Evolutionary conservation across 1,140 invertebrate genomes (phyloP).

Genomic region (Drosophila burlai): DNA sequence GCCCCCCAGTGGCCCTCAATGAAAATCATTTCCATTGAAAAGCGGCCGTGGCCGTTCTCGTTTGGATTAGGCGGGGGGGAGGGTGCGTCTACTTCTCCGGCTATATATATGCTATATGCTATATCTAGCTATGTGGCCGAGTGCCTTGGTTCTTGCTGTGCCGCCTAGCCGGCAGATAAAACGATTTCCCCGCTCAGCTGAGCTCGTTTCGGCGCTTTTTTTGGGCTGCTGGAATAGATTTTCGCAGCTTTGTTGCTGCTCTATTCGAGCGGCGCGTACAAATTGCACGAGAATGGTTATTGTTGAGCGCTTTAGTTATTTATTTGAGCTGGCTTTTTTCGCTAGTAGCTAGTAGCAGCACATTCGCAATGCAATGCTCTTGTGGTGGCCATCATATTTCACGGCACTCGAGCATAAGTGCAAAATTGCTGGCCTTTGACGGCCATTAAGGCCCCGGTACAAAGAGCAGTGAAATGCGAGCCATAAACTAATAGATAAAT

Average conservation of each 20-base stretch:
- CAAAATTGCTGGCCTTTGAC: slow-evolving; percentile 74
- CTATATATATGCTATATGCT: slow-evolving; percentile 1
- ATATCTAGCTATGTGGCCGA: neutral
- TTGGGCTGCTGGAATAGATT: slow-evolving; percentile 51
- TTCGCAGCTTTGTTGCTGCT: slow-evolving; percentile 36
- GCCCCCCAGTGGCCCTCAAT: slow-evolving; percentile 31
- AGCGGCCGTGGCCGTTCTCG: slow-evolving; percentile 46
- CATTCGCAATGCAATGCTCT: slow-evolving; percentile 32
- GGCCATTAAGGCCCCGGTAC: slow-evolving; percentile 5
- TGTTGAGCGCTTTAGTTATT: slow-evolving; percentile 58
- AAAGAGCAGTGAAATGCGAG: slow-evolving; percentile 39
- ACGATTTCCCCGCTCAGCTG: slow-evolving; percentile 51
- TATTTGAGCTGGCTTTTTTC: slow-evolving; percentile 23
- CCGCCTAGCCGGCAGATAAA: slow-evolving; percentile 61
- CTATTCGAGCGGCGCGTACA: slow-evolving; percentile 28
- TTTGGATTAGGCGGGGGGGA: slow-evolving; percentile 55
- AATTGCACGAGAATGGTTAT: slow-evolving; percentile 67
- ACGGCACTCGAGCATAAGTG: slow-evolving; percentile 56
- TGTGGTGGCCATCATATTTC: slow-evolving; percentile 42
- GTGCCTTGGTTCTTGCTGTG: slow-evolving; percentile 20
- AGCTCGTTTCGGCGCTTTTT: slow-evolving; percentile 47
- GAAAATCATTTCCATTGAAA: slow-evolving; percentile 61
- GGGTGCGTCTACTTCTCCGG: slow-evolving; percentile 24
- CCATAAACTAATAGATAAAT: slow-evolving; percentile 49
- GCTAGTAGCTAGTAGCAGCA: neutral